Evolutionary conservation across 2,113 vertebrate species (phyloP).

Genomic region (Onychostoma macrolepis): DNA sequence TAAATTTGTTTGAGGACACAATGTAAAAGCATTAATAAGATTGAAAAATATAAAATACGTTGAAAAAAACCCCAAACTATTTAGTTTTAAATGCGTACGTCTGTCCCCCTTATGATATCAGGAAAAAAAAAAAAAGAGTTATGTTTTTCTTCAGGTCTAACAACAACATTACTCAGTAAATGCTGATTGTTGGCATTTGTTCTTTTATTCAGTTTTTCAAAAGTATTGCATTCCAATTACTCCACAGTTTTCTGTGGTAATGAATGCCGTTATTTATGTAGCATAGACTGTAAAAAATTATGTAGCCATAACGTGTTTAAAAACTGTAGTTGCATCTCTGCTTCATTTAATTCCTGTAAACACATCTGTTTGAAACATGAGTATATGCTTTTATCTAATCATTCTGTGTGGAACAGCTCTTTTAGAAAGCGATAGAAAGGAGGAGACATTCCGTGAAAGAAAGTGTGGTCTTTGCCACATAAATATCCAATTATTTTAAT

Average conservation of each 20-base stretch:
- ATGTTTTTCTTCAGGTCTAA: neutral
- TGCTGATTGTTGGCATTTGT: neutral
- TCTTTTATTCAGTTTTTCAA: neutral
- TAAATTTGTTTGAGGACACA: conserved; percentile 54
- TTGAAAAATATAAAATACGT: neutral
- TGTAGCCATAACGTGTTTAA: neutral
- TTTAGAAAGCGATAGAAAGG: neutral
- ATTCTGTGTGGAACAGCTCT: neutral
- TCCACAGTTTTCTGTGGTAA: neutral
- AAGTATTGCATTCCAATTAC: neutral
- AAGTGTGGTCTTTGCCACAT: neutral
- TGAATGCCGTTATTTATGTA: neutral
- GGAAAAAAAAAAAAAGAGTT: too few relatives aligned
- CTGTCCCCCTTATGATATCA: too few relatives aligned
- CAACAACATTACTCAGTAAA: neutral
- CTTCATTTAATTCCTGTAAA: neutral
- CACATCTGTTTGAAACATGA: neutral
- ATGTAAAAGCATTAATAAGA: conserved; percentile 19
- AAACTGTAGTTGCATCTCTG: neutral
- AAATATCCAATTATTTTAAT: neutral
- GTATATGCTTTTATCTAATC: neutral
- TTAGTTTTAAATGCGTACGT: too few relatives aligned
- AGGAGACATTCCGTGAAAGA: neutral
- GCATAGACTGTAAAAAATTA: too few relatives aligned
- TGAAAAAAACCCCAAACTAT: too few relatives aligned